Conservation (phyloP, 2,888 invertebrate species). For the Acronicta leporina region DNA sequence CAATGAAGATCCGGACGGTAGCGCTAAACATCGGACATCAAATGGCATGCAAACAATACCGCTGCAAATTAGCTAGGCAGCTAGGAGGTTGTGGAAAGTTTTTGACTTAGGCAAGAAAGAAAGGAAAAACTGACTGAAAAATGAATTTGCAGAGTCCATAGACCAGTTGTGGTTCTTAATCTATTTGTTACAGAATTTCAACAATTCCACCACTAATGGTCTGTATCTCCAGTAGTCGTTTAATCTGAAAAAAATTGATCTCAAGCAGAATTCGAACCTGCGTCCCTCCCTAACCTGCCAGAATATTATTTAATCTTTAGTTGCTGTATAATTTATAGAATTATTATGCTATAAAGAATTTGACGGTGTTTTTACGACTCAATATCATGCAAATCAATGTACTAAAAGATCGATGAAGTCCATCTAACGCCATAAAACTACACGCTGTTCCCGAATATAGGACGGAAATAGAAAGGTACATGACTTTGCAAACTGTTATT, state of each 20-base stretch:
- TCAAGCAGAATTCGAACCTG: too few species aligned
- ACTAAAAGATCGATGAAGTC: constrained; percentile 52
- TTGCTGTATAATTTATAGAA: not conserved
- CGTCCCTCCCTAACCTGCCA: too few species aligned
- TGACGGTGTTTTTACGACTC: constrained; percentile 57
- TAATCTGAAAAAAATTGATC: too few species aligned
- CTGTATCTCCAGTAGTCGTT: too few species aligned
- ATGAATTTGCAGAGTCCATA: too few species aligned
- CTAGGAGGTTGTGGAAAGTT: constrained; percentile 2
- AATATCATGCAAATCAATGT: constrained; percentile 60
- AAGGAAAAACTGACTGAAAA: too few species aligned
- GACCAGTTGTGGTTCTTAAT: too few species aligned
- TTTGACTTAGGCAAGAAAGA: not conserved
- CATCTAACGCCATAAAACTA: constrained; percentile 44
- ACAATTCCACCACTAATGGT: too few species aligned
- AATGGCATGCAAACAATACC: constrained; percentile 51
- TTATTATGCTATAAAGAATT: constrained; percentile 29
- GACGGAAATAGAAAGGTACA: constrained; percentile 16
- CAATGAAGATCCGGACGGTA: constrained; percentile 42
- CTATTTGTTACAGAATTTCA: too few species aligned
- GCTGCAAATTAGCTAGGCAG: constrained; percentile 30
- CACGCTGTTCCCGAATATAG: constrained; percentile 22
- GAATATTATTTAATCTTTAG: not conserved
- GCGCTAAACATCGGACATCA: constrained; percentile 49
- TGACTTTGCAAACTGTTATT: constrained; percentile 34